These are phyloP conservation scores for Apotomis betuletana DNA, from an alignment of 2,888 invertebrate genomes.

Conservation along the genomic window DNA sequence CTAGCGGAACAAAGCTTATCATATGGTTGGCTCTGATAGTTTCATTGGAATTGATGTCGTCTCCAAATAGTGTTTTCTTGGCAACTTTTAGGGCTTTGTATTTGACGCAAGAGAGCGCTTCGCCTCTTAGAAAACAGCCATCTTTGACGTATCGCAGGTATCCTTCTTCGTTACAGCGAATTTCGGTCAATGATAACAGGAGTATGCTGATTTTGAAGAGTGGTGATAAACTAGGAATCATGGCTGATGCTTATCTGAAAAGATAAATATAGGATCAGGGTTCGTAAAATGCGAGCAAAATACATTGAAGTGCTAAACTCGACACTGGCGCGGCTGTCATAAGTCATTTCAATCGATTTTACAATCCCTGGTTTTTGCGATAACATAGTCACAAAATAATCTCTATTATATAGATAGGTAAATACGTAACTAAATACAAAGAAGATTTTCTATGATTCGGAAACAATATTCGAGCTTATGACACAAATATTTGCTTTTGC, in stretches of 20 bases:
- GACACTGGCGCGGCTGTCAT: no score
- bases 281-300: no score
- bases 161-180: slow-evolving; percentile 62
- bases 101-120: slow-evolving; percentile 74
- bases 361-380: no score
- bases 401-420: no score
- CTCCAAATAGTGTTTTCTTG: slow-evolving; percentile 71
- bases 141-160: slow-evolving; percentile 75
- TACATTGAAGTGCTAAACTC: no score
- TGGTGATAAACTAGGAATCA: slow-evolving; percentile 30
- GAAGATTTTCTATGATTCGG: no score
- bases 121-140: slow-evolving; percentile 69
- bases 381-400: no score
- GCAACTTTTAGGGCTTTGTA: slow-evolving; percentile 77
- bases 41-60: slow-evolving; percentile 60
- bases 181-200: slow-evolving; percentile 48
- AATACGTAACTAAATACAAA: no score
- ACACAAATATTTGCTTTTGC: no score
- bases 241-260: slow-evolving; percentile 32
- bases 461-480: no score
- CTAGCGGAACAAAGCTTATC: slow-evolving; percentile 72
- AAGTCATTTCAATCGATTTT: no score
- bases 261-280: not conserved
- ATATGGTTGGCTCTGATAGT: slow-evolving; percentile 69
- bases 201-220: slow-evolving; percentile 49